Evolutionary conservation across 2,113 vertebrate genomes (phyloP).

Genomic region (Amazona guildingii): DNA sequence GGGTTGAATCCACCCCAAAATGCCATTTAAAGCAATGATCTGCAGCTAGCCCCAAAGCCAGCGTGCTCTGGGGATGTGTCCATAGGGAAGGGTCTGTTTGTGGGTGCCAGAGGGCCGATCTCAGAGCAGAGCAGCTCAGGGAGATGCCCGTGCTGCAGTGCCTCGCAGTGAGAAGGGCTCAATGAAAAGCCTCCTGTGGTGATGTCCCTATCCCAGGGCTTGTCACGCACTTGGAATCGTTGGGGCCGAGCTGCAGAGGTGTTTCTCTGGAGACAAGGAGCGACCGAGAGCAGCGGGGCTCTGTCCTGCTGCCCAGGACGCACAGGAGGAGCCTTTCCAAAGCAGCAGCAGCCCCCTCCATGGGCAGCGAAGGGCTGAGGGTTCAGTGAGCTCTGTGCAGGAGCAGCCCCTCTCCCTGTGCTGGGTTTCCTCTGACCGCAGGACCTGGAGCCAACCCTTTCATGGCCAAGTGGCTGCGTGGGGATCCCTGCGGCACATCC

Average conservation of each 20-base stretch:
- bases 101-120: background rate
- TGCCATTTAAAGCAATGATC: background rate
- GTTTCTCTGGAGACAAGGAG: background rate
- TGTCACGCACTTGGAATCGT: fast-evolving
- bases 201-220: background rate
- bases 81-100: background rate
- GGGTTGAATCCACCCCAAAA: background rate
- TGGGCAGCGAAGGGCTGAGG: fast-evolving
- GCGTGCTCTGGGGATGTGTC: background rate
- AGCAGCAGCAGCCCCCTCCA: background rate
- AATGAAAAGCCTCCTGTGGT: fast-evolving
- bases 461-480: fast-evolving
- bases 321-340: fast-evolving
- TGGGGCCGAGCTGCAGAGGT: background rate
- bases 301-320: background rate
- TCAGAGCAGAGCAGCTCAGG: background rate
- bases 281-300: background rate
- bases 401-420: fast-evolving
- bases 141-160: background rate
- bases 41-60: background rate
- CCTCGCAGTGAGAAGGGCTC: background rate
- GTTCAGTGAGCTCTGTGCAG: background rate
- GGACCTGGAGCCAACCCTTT: background rate
- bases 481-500: background rate
- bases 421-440: fast-evolving